These are phyloP conservation scores for Microtus richardsoni DNA, from an alignment of 2,113 vertebrate genomes.

Conservation along the genomic window DNA sequence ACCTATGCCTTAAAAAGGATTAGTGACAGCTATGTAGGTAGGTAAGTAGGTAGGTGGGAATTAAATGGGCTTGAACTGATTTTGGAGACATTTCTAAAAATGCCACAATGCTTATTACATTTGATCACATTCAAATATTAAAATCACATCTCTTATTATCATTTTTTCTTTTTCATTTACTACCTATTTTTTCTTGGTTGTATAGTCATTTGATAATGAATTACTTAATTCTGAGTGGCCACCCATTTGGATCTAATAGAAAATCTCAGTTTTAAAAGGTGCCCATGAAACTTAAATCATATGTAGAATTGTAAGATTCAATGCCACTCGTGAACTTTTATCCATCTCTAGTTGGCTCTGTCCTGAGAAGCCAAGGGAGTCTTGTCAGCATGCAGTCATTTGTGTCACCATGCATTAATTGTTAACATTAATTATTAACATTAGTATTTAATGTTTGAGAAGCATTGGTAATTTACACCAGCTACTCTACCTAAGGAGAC, in stretches of 20 bases:
- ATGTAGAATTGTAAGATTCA: background rate
- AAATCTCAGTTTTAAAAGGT: background rate
- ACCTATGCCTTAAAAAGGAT: background rate
- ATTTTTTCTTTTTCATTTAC: background rate
- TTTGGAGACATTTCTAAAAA: slow-evolving; percentile 20
- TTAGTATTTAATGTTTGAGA: background rate
- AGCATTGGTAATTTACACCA: background rate
- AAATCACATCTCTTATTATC: background rate
- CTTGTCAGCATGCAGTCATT: background rate
- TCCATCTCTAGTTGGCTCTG: background rate
- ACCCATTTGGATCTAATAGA: background rate
- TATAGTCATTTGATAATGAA: background rate
- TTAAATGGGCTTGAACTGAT: background rate
- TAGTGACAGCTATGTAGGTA: background rate
- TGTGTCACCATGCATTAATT: background rate
- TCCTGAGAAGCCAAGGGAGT: background rate
- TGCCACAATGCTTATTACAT: background rate
- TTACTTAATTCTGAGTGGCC: background rate
- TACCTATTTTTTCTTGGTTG: background rate
- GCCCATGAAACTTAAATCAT: background rate
- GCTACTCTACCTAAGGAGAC: background rate
- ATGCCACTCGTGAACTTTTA: background rate
- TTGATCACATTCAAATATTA: background rate
- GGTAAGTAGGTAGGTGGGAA: background rate
- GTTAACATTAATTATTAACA: no score